Evolutionary conservation across 2,113 vertebrate genomes (phyloP).

Genomic region (Aegithalos caudatus): DNA sequence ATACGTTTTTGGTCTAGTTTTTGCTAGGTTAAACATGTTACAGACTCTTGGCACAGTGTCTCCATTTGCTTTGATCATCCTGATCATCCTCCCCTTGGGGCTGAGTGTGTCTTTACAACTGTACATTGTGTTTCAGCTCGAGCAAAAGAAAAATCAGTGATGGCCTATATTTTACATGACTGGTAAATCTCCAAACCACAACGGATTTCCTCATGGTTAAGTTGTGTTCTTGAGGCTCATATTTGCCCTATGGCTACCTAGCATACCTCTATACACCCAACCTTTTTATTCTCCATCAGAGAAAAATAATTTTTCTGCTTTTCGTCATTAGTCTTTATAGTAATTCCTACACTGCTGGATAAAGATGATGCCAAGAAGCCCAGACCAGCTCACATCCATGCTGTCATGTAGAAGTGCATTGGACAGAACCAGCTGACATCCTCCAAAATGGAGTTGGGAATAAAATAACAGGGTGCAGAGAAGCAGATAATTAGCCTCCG

Average conservation of each 20-base stretch:
- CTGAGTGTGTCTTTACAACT: neutral
- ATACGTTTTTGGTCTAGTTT: neutral
- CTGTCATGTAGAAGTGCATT: neutral
- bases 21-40: neutral
- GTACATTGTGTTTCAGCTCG: accelerated
- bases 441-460: neutral
- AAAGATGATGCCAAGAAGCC: neutral
- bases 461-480: neutral
- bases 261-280: neutral
- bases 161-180: neutral
- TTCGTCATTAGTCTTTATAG: neutral
- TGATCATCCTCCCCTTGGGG: neutral
- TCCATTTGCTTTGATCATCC: neutral
- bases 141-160: neutral
- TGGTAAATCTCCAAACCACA: neutral
- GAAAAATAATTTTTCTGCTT: neutral
- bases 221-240: neutral
- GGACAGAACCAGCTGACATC: neutral
- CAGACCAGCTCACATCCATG: neutral
- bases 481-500: neutral
- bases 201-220: neutral
- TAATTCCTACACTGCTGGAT: neutral
- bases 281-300: neutral
- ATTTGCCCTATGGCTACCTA: neutral
- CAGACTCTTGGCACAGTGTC: neutral